phyloP scores from a whole-genome alignment of 2,888 invertebrate species.

The Anagyrus pseudococci region DNA sequence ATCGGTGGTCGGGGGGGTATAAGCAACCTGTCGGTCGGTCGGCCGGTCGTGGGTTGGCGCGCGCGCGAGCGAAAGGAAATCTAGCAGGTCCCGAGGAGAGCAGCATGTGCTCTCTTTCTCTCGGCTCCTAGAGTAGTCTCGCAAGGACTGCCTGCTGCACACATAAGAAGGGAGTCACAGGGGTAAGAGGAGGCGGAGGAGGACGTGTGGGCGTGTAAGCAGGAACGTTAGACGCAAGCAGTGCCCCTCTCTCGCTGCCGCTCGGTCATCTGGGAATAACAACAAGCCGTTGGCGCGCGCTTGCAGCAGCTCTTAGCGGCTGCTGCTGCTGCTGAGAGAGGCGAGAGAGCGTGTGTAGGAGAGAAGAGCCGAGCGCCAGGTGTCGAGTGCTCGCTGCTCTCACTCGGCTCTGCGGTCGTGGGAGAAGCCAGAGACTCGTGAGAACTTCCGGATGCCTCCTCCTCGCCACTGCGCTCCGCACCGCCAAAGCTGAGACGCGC shows the following conservation, averaged over 20 bases:
- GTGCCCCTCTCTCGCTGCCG: background rate
- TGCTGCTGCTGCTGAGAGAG: background rate
- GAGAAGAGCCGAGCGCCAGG: conserved; percentile 54
- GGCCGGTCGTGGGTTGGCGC: conserved; percentile 36
- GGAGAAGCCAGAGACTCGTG: conserved; percentile 61
- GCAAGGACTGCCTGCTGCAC: conserved; percentile 63
- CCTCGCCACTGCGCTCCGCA: conserved; percentile 59
- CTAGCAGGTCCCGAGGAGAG: conserved; percentile 63
- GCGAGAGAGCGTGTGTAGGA: conserved; percentile 7
- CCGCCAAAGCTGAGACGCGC: conserved; percentile 47
- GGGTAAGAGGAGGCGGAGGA: too few species aligned
- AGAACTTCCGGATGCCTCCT: conserved; percentile 62
- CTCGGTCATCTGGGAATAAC: background rate
- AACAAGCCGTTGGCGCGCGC: too few species aligned
- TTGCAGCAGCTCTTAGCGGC: too few species aligned
- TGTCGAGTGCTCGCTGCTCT: conserved; percentile 53
- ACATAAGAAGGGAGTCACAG: too few species aligned
- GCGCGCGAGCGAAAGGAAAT: too few species aligned
- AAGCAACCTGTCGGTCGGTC: background rate
- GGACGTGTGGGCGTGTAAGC: too few species aligned
- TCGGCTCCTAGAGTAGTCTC: conserved; percentile 57
- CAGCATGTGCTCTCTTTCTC: conserved; percentile 34
- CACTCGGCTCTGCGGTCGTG: conserved; percentile 52
- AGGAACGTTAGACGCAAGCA: too few species aligned
- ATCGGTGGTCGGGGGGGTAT: background rate